Conservation (phyloP, 1,140 invertebrate genomes). For the Acromyrmex charruanus region DNA sequence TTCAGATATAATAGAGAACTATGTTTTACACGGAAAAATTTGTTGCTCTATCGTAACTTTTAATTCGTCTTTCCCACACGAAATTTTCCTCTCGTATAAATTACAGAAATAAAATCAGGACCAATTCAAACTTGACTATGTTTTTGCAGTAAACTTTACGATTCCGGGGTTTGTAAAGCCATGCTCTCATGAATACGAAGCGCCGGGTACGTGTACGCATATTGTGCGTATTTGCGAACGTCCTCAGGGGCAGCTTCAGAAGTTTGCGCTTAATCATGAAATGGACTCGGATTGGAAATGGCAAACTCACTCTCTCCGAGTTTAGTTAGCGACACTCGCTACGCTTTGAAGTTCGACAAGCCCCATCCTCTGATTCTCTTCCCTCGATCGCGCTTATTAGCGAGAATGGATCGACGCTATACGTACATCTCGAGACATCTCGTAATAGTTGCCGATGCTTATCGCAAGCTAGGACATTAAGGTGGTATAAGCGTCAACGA, state of each 20-base stretch:
- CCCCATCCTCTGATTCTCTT: slow-evolving; percentile 63
- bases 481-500: neutral
- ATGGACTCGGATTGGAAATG: slow-evolving; percentile 84
- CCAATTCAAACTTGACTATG: neutral
- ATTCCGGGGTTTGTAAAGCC: neutral
- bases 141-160: slow-evolving; percentile 16
- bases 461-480: slow-evolving; percentile 16
- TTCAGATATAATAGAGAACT: neutral
- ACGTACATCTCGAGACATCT: slow-evolving; percentile 35
- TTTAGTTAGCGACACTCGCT: slow-evolving; percentile 84
- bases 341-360: slow-evolving; percentile 83
- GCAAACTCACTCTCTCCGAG: slow-evolving; percentile 79
- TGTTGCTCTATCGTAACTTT: neutral
- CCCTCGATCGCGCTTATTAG: slow-evolving; percentile 84
- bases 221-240: slow-evolving; percentile 78
- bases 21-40: neutral
- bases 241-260: slow-evolving; percentile 81
- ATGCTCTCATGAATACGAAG: slow-evolving; percentile 68
- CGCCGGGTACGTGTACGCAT: slow-evolving; percentile 57
- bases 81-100: neutral
- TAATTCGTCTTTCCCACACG: neutral
- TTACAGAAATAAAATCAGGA: neutral
- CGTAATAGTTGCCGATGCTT: slow-evolving; percentile 20
- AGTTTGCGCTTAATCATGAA: slow-evolving; percentile 86
- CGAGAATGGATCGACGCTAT: slow-evolving; percentile 70